A percentile compares a stretch with the other conserved stretches of the same genome.
Conservation (phyloP, 2,888 invertebrate species). For the Seira ritae region DNA sequence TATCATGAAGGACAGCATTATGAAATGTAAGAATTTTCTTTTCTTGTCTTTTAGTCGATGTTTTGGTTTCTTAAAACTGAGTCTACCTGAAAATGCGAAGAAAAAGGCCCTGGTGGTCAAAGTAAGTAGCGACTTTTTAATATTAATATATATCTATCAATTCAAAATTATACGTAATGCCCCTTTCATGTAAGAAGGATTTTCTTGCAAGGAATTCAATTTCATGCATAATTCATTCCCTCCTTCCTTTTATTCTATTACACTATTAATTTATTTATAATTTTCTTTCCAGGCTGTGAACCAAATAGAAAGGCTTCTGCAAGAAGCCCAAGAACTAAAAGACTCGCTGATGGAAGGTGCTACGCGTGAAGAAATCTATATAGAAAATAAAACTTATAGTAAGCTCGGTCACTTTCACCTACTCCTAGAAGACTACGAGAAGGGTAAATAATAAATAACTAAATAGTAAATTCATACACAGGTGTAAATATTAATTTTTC, state of each 20-base stretch:
- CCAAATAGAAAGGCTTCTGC: constrained; percentile 89
- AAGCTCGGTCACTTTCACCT: constrained; percentile 97
- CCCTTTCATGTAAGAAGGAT: too few species aligned
- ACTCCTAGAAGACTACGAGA: constrained; percentile 92
- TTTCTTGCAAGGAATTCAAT: constrained; percentile 32
- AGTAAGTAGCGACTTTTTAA: constrained; percentile 77
- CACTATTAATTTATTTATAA: too few species aligned
- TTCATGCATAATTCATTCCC: constrained; percentile 24
- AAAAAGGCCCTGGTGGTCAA: constrained; percentile 89
- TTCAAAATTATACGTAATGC: background rate
- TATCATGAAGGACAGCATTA: too few species aligned
- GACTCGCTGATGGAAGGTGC: constrained; percentile 73
- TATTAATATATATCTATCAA: background rate
- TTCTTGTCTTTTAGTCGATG: constrained; percentile 82
- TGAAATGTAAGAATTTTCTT: too few species aligned
- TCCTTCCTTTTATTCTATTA: background rate
- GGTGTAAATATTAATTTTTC: too few species aligned
- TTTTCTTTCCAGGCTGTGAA: constrained; percentile 82
- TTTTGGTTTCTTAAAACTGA: constrained; percentile 91
- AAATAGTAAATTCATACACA: too few species aligned
- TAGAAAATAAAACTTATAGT: constrained; percentile 93
- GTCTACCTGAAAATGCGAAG: constrained; percentile 86
- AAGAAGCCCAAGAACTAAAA: constrained; percentile 84
- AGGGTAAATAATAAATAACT: too few species aligned
- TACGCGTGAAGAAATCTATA: constrained; percentile 74